These are phyloP conservation scores for Dendroctonus ponderosae DNA, from an alignment of 1,140 invertebrate species.

Conservation along the genomic window DNA sequence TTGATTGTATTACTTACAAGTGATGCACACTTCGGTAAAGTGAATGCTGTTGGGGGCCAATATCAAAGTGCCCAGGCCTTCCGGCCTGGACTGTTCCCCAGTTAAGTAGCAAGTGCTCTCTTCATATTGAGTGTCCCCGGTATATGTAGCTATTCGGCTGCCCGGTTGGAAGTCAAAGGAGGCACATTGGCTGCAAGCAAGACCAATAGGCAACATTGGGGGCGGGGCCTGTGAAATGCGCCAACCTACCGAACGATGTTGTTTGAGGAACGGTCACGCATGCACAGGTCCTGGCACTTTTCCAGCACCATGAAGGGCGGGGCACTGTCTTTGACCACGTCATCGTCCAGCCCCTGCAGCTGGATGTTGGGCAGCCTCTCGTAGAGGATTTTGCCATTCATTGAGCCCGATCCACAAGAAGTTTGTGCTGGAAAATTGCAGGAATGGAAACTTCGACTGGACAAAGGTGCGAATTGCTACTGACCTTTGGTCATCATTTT, in stretches of 20 bases:
- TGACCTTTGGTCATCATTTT: slow-evolving; percentile 80
- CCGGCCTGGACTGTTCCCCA: slow-evolving; percentile 76
- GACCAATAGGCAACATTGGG: no score
- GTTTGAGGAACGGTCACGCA: slow-evolving; percentile 73
- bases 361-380: slow-evolving; percentile 86
- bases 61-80: slow-evolving; percentile 82
- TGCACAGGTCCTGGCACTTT: slow-evolving; percentile 79
- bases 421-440: slow-evolving; percentile 69
- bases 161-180: slow-evolving; percentile 90
- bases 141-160: slow-evolving; percentile 75
- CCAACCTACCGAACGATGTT: slow-evolving; percentile 66
- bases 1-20: slow-evolving; percentile 66
- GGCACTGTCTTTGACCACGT: slow-evolving; percentile 77
- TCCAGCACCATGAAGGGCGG: slow-evolving; percentile 82
- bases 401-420: slow-evolving; percentile 78
- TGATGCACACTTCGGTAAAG: slow-evolving; percentile 85
- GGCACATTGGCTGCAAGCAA: slow-evolving; percentile 63
- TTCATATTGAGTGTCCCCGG: slow-evolving; percentile 80
- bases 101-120: slow-evolving; percentile 88
- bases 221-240: not conserved
- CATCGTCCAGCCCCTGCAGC: slow-evolving; percentile 83
- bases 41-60: slow-evolving; percentile 82
- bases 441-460: not conserved
- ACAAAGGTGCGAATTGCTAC: slow-evolving; percentile 31
- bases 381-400: slow-evolving; percentile 78